Evolutionary conservation across 2,113 vertebrate genomes (phyloP), one percentile per base, ranked within the genome.

Genomic region (Ginglymostoma cirratum): DNA sequence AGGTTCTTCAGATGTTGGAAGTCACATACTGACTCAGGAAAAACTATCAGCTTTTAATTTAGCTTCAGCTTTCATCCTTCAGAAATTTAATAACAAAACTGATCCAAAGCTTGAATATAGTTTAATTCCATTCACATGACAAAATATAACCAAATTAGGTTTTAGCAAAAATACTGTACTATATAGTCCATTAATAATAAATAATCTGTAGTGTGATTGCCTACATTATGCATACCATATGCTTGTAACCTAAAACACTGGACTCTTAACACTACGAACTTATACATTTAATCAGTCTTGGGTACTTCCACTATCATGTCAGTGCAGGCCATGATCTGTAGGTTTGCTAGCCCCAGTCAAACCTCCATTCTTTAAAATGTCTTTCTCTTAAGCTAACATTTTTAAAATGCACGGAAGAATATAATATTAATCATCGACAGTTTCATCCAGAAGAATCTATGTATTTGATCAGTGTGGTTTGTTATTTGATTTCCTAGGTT

Each of bases 331-430:
- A 0, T 0, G 89, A 76, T 96, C 97, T 96, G 55, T 97, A 98
- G 97, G 98, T 98, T 98, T 97, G 97, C 83, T 96, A 97, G 97
- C 98, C 98, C 98, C 97, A 97, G 97, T 96, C 96, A 96, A 65
- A 96, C n/a, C 94, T 72, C 42, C 69, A 0, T 30, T 76, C 69
- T 72, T 67, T 38, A 38, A 38, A 48, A 48, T 48, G 8, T 19
- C 6, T 69, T 27, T 95, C 27, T 48, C 38, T 30, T 27, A 24
- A 19, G 87, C 30, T 5, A 38, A 67, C 38, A 30, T 27, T 27
- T 52, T 69, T 5, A 45, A 67, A 67, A 45, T 95, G 42, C 67
- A 72, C 2, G 1, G 38, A 48, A 70, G 61, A n/a, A 45, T 61
- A 45, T 48, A 70, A 70, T 15, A 8, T 72, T 55, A 42, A 70